Base-by-base conservation (phyloP, 2,113 vertebrate genomes). In the Hippolais icterina region DNA sequence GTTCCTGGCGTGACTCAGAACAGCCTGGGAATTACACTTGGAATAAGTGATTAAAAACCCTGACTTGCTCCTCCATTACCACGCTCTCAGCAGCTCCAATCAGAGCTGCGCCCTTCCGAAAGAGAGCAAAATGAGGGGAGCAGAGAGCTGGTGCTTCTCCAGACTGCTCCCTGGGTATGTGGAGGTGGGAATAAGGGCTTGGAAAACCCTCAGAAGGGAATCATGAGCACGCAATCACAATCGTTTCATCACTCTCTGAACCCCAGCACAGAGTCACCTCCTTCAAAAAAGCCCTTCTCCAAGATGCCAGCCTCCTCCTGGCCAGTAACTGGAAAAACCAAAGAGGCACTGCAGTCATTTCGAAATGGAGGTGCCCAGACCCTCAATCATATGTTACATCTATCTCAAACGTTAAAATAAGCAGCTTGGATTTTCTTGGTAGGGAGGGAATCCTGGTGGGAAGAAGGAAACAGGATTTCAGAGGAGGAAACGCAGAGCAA, bases 21-120 rank as follows among this genome's bases (percentile, higher is more conserved):
- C 3, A 6, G 65, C 37, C 41, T 75, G 64, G 17, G 76, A 89
- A 91, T 64, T 44, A 81, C 29, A 2, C 49, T 92, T 31, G 89
- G 94, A 94, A 93, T 15, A 87, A 95, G 65, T 82, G 81, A 95
- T 92, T 79, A 83, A 87, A 91, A 87, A 3, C 74, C 22, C 47
- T 66, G 66, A n/a, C 56, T 42, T 35, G 9, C 39, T 88, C 47
- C 60, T 82, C 80, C 41, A 13, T 46, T 18, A 79, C 84, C 41
- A 47, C 0, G 1, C 23, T 57, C 72, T 60, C 89, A 56, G 86
- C 80, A 78, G 77, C 13, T 0, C 42, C 0, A 0, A 47, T 11
- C 33, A 5, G 42, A 56, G 86, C 56, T 87, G 76, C 2, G 4
- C 41, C 69, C 44, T 52, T 21, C 22, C 6, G 49, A 89, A 57